Conservation (phyloP, 2,113 vertebrate genomes). For the Chaetodon auriga region DNA sequence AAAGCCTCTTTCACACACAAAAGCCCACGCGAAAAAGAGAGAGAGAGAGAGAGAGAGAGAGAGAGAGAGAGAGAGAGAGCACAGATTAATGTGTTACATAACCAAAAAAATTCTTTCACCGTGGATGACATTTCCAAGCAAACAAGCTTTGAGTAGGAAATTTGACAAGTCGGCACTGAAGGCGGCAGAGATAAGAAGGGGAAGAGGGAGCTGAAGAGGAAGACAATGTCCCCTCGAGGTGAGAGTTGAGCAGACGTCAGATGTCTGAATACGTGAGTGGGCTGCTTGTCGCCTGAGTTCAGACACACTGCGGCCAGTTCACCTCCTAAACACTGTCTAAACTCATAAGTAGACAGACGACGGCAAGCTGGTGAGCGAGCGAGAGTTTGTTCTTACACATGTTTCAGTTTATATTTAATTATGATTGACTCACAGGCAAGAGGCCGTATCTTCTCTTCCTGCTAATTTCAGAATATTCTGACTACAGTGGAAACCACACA, state of each 20-base stretch:
- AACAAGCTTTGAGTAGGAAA: slow-evolving; percentile 67
- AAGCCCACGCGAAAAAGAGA: slow-evolving; percentile 48
- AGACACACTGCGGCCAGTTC: slow-evolving; percentile 30
- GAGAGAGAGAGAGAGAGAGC: not conserved
- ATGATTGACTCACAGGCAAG: slow-evolving; percentile 11
- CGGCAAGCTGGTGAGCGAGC: not conserved
- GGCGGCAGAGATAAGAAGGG: slow-evolving; percentile 66
- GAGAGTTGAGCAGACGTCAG: slow-evolving; percentile 47
- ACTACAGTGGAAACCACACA: not conserved
- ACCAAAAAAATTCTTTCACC: slow-evolving; percentile 53
- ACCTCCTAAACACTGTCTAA: not conserved
- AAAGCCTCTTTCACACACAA: slow-evolving; percentile 69
- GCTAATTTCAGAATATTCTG: not conserved
- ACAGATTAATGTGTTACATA: slow-evolving; percentile 76
- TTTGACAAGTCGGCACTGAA: slow-evolving; percentile 65
- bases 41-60: too few species aligned
- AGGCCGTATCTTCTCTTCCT: not conserved
- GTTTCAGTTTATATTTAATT: slow-evolving; percentile 6
- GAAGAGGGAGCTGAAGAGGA: slow-evolving; percentile 54
- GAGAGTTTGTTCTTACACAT: not conserved
- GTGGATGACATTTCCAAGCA: slow-evolving; percentile 75
- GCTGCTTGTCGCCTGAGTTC: slow-evolving; percentile 38
- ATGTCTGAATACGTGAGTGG: slow-evolving; percentile 60
- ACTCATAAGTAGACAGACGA: not conserved
- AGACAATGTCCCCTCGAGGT: slow-evolving; percentile 66